Evolutionary conservation across 2,888 invertebrate genomes (phyloP).

Genomic region (Nemotelus nigrinus): DNA sequence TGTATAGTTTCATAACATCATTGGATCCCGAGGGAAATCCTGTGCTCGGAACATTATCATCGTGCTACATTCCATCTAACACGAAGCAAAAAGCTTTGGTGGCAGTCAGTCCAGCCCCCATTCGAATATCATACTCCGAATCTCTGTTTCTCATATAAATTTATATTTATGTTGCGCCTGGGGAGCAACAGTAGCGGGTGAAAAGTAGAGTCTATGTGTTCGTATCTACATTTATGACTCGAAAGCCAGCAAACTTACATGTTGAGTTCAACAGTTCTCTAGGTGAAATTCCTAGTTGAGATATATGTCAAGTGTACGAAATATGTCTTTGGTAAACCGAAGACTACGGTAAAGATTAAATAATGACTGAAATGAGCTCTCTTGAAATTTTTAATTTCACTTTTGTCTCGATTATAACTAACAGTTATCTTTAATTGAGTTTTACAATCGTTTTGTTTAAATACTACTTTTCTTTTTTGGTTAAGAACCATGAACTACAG

Average conservation of each 20-base stretch:
- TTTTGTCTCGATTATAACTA: too few relatives aligned
- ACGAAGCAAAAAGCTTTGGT: constrained; percentile 46
- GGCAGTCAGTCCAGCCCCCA: constrained; percentile 11
- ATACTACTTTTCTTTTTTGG: too few relatives aligned
- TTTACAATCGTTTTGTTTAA: too few relatives aligned
- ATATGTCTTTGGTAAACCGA: constrained; percentile 35
- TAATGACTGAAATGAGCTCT: too few relatives aligned
- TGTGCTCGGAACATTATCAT: constrained; percentile 62
- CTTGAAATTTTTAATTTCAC: too few relatives aligned
- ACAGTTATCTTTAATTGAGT: too few relatives aligned
- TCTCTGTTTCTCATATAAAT: constrained; percentile 50
- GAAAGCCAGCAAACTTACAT: too few relatives aligned
- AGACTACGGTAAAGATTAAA: too few relatives aligned
- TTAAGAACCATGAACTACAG: too few relatives aligned
- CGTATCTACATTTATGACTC: constrained; percentile 12
- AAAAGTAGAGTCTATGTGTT: constrained; percentile 61
- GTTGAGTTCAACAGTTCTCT: too few relatives aligned
- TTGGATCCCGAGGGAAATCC: constrained; percentile 60
- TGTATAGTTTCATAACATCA: constrained; percentile 57
- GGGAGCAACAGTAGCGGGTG: constrained; percentile 63
- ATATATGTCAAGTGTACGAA: constrained; percentile 14
- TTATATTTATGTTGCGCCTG: constrained; percentile 56
- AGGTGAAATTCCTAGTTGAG: too few relatives aligned
- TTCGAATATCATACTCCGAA: constrained; percentile 30
- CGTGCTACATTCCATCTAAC: constrained; percentile 53